Evolutionary conservation across 2,888 invertebrate genomes (phyloP).

Genomic region (Cosmia pyralina): DNA sequence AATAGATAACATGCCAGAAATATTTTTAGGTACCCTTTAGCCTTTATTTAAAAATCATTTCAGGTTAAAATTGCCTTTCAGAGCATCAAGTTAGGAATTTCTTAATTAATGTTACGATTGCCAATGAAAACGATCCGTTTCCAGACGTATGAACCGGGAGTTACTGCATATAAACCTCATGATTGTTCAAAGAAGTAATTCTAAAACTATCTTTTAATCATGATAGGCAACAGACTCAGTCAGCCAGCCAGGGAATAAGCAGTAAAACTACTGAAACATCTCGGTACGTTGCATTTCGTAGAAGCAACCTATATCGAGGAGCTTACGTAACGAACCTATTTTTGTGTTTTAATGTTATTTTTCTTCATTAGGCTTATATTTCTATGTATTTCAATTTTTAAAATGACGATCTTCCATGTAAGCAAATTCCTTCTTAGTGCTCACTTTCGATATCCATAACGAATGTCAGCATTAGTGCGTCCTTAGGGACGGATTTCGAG

Average conservation of each 20-base stretch:
- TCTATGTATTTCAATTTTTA: too few species aligned
- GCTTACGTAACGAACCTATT: not conserved
- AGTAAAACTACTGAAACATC: conserved; percentile 5
- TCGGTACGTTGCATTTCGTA: not conserved
- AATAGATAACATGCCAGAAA: not conserved
- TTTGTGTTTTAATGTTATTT: not conserved
- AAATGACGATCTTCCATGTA: too few species aligned
- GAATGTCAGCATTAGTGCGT: too few species aligned
- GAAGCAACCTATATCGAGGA: too few species aligned
- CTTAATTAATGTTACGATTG: conserved; percentile 40
- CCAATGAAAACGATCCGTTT: conserved; percentile 34
- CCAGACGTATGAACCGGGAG: conserved; percentile 13
- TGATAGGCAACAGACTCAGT: not conserved
- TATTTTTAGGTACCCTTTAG: conserved; percentile 1
- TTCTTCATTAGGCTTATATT: not conserved
- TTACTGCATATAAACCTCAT: conserved; percentile 20
- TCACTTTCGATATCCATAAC: too few species aligned
- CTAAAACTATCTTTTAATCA: not conserved
- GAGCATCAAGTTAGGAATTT: conserved; percentile 37
- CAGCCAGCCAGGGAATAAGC: too few species aligned
- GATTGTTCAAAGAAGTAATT: conserved; percentile 5
- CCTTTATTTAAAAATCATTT: conserved; percentile 2
- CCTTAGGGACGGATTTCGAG: too few species aligned
- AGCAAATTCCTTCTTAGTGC: too few species aligned
- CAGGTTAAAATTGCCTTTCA: conserved; percentile 7